phyloP scores from a whole-genome alignment of 2,113 vertebrate genomes.

The Okapia johnstoni region DNA sequence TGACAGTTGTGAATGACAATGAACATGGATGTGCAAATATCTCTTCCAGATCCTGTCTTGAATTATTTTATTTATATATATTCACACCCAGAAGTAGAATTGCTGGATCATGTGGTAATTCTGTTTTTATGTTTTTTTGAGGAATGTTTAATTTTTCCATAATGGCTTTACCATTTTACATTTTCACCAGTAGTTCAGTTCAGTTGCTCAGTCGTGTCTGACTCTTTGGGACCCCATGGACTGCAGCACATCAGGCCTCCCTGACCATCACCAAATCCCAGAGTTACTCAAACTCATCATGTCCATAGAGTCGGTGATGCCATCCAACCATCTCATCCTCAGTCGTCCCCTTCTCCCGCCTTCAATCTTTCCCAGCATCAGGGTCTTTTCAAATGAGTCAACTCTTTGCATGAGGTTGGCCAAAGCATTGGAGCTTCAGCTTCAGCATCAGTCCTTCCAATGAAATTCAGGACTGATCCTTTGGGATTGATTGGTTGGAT shows the following conservation, averaged over 20 bases:
- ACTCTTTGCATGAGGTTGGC: neutral
- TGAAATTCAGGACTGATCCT: neutral
- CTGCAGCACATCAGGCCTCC: neutral
- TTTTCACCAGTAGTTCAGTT: neutral
- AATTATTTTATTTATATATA: neutral
- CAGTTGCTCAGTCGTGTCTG: neutral
- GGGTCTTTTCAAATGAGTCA: neutral
- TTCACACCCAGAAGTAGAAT: neutral
- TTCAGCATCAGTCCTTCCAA: neutral
- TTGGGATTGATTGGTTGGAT: neutral
- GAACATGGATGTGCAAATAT: neutral
- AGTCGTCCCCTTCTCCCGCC: neutral
- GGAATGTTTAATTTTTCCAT: neutral
- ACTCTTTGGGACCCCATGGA: neutral
- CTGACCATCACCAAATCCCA: neutral
- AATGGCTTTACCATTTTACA: neutral
- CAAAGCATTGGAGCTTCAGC: neutral
- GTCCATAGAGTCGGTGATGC: neutral
- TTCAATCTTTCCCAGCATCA: neutral
- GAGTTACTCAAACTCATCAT: neutral
- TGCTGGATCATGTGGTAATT: neutral
- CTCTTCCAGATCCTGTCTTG: neutral
- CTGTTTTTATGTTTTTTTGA: neutral
- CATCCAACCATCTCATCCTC: neutral
- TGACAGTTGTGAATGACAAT: neutral